Percentiles rank a stretch among this genome's conserved stretches.
Evolutionary conservation across 1,140 invertebrate genomes (phyloP).

Genomic region (Ceratoteleas bidentatus): DNA sequence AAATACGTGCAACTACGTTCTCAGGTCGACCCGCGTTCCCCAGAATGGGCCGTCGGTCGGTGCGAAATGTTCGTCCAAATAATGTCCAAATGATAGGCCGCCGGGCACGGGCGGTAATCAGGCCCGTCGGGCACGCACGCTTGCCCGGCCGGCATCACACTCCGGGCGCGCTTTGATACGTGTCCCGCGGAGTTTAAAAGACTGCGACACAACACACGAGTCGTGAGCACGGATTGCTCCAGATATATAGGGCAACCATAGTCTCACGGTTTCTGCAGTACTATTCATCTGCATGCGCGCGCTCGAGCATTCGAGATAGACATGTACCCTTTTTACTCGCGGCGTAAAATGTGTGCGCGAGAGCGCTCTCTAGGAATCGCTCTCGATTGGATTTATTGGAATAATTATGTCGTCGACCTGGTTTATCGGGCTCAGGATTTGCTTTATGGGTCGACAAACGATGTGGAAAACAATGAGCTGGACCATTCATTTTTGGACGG

Average conservation of each 20-base stretch:
- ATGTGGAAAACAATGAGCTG: conserved; percentile 56
- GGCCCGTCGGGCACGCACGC: conserved; percentile 19
- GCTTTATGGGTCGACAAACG: conserved; percentile 45
- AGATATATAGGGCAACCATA: conserved; percentile 80
- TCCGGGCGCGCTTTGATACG: conserved; percentile 70
- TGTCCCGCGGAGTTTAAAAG: conserved; percentile 73
- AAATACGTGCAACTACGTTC: too few relatives aligned
- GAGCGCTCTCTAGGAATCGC: conserved; percentile 66
- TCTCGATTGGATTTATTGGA: conserved; percentile 73
- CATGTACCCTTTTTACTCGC: conserved; percentile 69
- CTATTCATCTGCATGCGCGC: conserved; percentile 79
- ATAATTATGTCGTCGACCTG: conserved; percentile 71
- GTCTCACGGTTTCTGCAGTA: conserved; percentile 79
- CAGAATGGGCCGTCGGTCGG: too few relatives aligned
- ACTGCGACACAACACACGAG: conserved; percentile 71
- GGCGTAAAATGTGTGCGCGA: conserved; percentile 59
- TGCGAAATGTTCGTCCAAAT: conserved; percentile 19
- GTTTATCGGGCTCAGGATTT: conserved; percentile 49
- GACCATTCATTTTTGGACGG: background rate
- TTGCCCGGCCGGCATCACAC: conserved; percentile 41
- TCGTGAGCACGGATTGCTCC: conserved; percentile 75
- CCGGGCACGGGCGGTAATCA: too few relatives aligned
- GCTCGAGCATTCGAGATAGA: conserved; percentile 65
- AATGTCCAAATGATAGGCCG: conserved; percentile 50
- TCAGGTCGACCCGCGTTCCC: too few relatives aligned